Base-by-base conservation (phyloP, 2,113 vertebrate genomes). In the Ornithorhynchus anatinus region DNA sequence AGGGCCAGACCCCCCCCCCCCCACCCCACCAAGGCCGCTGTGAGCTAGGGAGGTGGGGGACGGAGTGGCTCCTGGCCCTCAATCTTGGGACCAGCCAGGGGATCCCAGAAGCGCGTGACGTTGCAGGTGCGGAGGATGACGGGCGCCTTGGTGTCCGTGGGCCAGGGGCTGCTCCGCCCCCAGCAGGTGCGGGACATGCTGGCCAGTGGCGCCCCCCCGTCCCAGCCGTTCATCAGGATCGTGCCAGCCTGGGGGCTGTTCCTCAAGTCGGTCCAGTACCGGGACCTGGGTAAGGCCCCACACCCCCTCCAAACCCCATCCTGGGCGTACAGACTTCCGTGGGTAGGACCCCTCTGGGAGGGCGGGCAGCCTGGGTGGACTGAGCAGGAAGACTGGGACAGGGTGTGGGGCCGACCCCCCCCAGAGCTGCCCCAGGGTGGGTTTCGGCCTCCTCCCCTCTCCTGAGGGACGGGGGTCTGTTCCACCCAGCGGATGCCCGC, bases 61-160 rank as follows among this genome's bases (percentile, higher is more conserved):
- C 5, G 14, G 11, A 4, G 19, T 51, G 23, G 56, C 12, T 43
- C 15, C 20, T 52, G 20, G 44, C 2, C 0, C 20, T 6, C 10
- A 14, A 1, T 4, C 0, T 23, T 27, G 9, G 7, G 25, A 17
- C 22, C 37, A 14, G 11, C 11, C 39, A 10, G 10, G 27, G 17
- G 22, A 3, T 4, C 8, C 12, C 1, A 10, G 19, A n/a, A 14
- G 10, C 4, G 8, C 9, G 10, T 4, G 1, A 5, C 72, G 1
- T 3, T 14, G 10, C 72, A 98, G 97, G 96, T 98, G 3, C 87
- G 96, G 27, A 94, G 96, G 68, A 96, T 98, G 95, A 92, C 91
- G 0, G 95, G 96, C 2, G 93, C 94, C 8, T 76, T 98, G 40
- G 96, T 98, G 56, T 95, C 95, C 0, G 96, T 96, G 6, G 96